Base-by-base conservation (phyloP, 2,888 invertebrate genomes). In the Cheilosia variabilis region DNA sequence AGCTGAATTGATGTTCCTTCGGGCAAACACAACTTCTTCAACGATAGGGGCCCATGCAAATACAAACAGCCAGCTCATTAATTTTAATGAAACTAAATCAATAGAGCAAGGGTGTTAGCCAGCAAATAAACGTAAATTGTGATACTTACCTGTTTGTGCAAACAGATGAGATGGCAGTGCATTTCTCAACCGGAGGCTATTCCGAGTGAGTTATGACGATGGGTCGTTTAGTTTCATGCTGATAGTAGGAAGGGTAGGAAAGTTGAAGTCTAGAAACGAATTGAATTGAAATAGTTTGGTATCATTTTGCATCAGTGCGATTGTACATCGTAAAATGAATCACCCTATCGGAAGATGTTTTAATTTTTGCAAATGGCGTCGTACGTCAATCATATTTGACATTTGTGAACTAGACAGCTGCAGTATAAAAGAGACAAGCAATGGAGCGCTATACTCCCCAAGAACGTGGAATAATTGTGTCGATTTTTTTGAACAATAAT, bases 21-120 rank as follows among this genome's bases (percentile, higher is more conserved):
- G 10, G 52, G 52, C 52, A 24, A 24, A 27, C 50, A 22, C 19
- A 10, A 50, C 10, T 19, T 24, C 52, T 13, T 4, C 22, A 24
- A 5, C 52, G 24, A 24, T 10, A 5, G 13, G 13, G 10, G 10
- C 10, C 22, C 7, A 52, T 24, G 52, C 13, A 27, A 13, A 13
- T 15, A 15, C 52, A 50, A 45, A 45, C 27, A 27, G 27, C 7
- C 17, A 62, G 17, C 27, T 47, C 31, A 34, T 63, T 47, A 63
- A 47, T 37, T 65, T 65, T 52, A 65, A 65, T 65, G 47, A 52
- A 22, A 50, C 15, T 65, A 22, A 37, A 65, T 65, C 34, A 65
- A 65, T 65, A 50, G 19, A 7, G 19, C 17, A n/a, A 31, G 45
- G 27, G 62, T 10, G 19, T 45, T 24, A 10, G 62, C 47, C 24